phyloP scores from a whole-genome alignment of 2,113 vertebrate genomes.

The Carollia perspicillata region DNA sequence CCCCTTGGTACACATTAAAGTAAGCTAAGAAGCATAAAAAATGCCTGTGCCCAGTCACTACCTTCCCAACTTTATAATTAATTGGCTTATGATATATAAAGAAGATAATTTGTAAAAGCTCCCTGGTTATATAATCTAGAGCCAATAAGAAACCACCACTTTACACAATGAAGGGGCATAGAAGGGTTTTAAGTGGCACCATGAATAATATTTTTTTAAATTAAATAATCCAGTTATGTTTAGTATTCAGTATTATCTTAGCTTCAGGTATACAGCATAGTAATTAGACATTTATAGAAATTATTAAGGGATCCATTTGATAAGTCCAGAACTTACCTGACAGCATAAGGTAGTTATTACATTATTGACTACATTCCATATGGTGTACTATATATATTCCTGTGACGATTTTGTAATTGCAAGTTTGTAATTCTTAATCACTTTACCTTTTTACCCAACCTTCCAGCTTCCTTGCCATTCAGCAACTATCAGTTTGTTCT shows the following conservation, averaged over 20 bases:
- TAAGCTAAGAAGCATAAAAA: not conserved
- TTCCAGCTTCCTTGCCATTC: not conserved
- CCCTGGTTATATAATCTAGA: not conserved
- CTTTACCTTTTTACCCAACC: not conserved
- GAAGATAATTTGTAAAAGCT: not conserved
- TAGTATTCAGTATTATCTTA: not conserved
- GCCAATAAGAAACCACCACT: not conserved
- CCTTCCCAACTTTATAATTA: not conserved
- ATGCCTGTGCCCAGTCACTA: not conserved
- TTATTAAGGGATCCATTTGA: not conserved
- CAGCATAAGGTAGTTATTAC: not conserved
- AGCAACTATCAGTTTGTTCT: not conserved
- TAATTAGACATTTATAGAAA: not conserved
- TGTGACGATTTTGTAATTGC: not conserved
- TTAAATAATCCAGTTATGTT: not conserved
- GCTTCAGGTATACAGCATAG: not conserved
- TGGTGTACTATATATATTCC: not conserved
- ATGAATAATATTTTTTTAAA: constrained; percentile 4
- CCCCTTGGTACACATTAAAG: not conserved
- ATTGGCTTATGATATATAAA: not conserved
- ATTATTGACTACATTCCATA: not conserved
- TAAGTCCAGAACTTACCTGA: not conserved
- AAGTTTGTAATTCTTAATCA: not conserved
- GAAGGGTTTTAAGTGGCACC: not conserved
- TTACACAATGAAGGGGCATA: not conserved